Base-by-base conservation (phyloP, 37 sponge, comb jelly and placozoan species). In the Oopsacas minuta region DNA sequence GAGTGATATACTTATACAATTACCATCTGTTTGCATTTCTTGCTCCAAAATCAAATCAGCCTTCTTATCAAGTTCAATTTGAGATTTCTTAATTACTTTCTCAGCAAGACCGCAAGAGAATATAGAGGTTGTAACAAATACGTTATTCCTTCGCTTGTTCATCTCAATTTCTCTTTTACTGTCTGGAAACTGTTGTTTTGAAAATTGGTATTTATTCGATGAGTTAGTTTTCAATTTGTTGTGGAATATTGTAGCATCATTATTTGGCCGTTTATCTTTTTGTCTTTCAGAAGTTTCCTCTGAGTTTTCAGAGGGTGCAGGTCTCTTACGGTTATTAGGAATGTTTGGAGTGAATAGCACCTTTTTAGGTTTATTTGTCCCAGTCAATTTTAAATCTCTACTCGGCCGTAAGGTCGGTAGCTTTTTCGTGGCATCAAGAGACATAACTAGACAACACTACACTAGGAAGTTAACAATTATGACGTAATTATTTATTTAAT, bases 101-200 rank as follows among this genome's bases (percentile, higher is more conserved):
- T 61, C 75, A 61, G 75, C 75, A 12, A 61, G 75, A 34, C 75
- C 75, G 75, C 75, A 61, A 25, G 75, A 61, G 75, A 61, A 61
- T 25, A 61, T 61, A 7, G 75, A 61, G 28, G 75, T 61, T 34
- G 75, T 61, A 61, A 61, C 75, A 20, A 61, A 20, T 3, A 61
- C 7, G 30, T 61, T 61, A 61, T 61, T 61, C 30, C 28, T 61
- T 34, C 75, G 20, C 22, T 12, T 61, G 20, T 61, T 61, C 75
- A 12, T 61, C 28, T 61, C 75, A 25, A 10, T 61, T 61, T 12
- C 75, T 61, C 75, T 3, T 12, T n/a, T 10, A 25, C 20, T 34
- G 28, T 61, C 75, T 25, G 75, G 30, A 7, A 61, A 7, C 30
- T 61, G 75, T 3, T 3, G 75, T 15, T 42, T 8, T 17, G 49